Base-by-base conservation (phyloP, 2,113 vertebrate genomes). In the Forbesichthys agassizii region DNA sequence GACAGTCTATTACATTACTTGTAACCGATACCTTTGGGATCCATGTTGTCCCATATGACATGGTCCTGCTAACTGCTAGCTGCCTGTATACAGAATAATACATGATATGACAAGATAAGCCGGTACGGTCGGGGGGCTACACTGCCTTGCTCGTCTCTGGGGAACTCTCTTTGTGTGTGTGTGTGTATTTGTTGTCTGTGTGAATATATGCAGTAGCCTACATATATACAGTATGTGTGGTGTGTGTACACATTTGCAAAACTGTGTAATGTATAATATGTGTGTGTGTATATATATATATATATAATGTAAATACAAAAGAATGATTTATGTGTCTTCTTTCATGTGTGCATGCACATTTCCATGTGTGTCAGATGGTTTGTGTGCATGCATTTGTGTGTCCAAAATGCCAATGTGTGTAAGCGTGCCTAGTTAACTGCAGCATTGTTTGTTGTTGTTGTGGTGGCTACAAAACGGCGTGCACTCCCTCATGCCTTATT, bases 401-500 rank as follows among this genome's bases (percentile, higher is more conserved):
- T n/a, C n/a, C n/a, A n/a, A n/a, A n/a, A n/a, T n/a, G n/a, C n/a
- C n/a, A n/a, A n/a, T n/a, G n/a, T n/a, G n/a, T 10, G 9, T 20
- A 27, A 27, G 14, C n/a, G 55, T 3, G 18, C 5, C 55, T 16
- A 14, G 16, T 0, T 14, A 11, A 52, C 49, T 14, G 3, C 9
- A 52, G 8, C 49, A 11, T 27, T 27, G 11, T 3, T 11, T 14
- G 49, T 14, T 14, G 13, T 11, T 14, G 11, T 16, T 6, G 11
- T n/a, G n/a, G n/a, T n/a, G n/a, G 57, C 3, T 33, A 59, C 20
- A 33, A n/a, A 18, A 8, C n/a, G 6, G 1, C 54, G 16, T 18
- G 14, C 54, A 3, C 48, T 52, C 13, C 74, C 87, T 91, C 87
- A 93, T 94, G 91, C 91, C 84, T 91, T 84, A 93, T 92, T 92